Conservation (phyloP, 2,113 vertebrate species). For the Junco hyemalis region DNA sequence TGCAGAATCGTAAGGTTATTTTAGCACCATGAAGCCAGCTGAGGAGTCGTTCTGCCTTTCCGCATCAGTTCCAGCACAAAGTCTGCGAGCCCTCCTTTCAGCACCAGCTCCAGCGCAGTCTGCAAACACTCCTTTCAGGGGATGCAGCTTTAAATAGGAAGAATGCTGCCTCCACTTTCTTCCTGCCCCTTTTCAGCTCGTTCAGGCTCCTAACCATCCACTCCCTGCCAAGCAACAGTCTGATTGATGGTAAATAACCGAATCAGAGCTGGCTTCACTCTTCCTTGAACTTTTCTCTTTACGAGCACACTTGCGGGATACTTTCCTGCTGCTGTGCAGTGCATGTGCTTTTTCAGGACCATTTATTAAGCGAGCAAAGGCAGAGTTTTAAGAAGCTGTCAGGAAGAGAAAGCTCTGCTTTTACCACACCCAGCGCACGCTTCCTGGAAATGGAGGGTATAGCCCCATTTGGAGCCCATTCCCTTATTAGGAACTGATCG, state of each 20-base stretch:
- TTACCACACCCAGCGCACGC: neutral
- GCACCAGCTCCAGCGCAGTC: slow-evolving; percentile 71
- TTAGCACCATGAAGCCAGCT: slow-evolving; percentile 77
- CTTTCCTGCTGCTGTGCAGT: slow-evolving; percentile 16
- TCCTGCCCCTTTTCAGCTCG: slow-evolving; percentile 82
- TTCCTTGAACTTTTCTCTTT: slow-evolving; percentile 63
- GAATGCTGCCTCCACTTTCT: slow-evolving; percentile 84
- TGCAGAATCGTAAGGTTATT: slow-evolving; percentile 51
- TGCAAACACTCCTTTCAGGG: slow-evolving; percentile 75
- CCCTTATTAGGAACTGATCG: slow-evolving; percentile 9
- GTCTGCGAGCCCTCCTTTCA: slow-evolving; percentile 60
- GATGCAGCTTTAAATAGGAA: slow-evolving; percentile 86
- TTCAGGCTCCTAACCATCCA: slow-evolving; percentile 79
- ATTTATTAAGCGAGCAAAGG: slow-evolving; percentile 8
- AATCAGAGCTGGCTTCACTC: slow-evolving; percentile 72
- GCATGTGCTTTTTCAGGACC: neutral
- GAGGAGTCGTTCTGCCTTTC: slow-evolving; percentile 43
- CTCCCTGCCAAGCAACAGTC: slow-evolving; percentile 78
- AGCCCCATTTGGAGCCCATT: neutral
- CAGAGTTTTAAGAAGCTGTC: neutral
- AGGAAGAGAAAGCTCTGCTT: neutral
- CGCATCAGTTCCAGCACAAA: slow-evolving; percentile 70
- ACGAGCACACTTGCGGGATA: neutral
- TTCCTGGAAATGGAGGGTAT: neutral
- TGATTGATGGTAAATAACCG: slow-evolving; percentile 86